These are phyloP conservation scores for Sceloporus undulatus DNA, from an alignment of 2,113 vertebrate species.

Conservation along the genomic window DNA sequence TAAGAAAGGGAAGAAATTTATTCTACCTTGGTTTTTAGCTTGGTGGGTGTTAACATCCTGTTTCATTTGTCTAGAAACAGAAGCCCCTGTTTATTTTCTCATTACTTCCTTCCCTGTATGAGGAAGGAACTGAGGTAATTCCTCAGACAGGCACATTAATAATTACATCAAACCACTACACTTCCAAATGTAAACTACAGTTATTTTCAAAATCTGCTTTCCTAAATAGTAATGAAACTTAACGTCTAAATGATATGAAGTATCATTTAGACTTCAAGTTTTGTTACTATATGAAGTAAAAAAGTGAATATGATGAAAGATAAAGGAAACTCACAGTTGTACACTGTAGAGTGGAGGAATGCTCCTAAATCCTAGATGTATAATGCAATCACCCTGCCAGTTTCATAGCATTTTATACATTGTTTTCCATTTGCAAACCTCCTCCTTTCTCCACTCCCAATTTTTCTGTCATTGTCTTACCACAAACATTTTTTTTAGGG, in stretches of 20 bases:
- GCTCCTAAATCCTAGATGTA: neutral
- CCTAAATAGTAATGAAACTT: slow-evolving; percentile 57
- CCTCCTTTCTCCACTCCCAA: neutral
- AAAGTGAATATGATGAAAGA: neutral
- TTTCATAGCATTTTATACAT: neutral
- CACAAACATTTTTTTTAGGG: no score
- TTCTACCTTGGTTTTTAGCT: slow-evolving; percentile 47
- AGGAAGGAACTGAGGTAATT: slow-evolving; percentile 79
- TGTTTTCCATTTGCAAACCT: neutral
- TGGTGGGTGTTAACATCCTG: slow-evolving; percentile 64
- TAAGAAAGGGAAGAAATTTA: slow-evolving; percentile 28
- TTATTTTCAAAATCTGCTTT: slow-evolving; percentile 59
- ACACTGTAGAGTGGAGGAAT: neutral
- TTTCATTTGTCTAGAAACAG: slow-evolving; percentile 51
- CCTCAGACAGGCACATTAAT: slow-evolving; percentile 68
- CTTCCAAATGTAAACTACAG: slow-evolving; percentile 59
- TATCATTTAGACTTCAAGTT: no score
- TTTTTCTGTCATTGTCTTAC: neutral
- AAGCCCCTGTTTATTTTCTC: slow-evolving; percentile 59
- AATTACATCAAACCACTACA: slow-evolving; percentile 61
- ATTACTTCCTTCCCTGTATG: slow-evolving; percentile 59
- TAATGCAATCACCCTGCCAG: neutral
- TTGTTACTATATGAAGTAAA: no score
- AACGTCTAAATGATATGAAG: slow-evolving; percentile 7
- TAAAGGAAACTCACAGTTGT: neutral